These are phyloP conservation scores for Drosophila takahashii DNA, from an alignment of 1,140 invertebrate species.

Conservation along the genomic window DNA sequence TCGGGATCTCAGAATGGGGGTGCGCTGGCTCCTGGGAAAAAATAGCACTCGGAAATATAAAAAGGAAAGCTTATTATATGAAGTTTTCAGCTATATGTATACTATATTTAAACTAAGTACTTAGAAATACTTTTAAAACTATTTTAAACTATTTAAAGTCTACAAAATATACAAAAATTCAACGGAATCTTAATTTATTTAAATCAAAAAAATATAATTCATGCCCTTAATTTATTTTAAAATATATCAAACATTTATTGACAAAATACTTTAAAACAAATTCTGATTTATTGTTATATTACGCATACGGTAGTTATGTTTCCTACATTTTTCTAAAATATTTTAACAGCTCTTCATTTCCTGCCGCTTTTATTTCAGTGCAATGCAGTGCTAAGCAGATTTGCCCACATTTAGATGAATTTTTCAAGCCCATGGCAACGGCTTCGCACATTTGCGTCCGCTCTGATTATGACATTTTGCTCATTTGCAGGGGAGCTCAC, in stretches of 20 bases:
- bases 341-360: neutral
- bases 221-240: too few species aligned
- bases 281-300: too few species aligned
- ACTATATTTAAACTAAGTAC: neutral
- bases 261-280: too few species aligned
- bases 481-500: slow-evolving; percentile 27
- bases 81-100: neutral
- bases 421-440: slow-evolving; percentile 4
- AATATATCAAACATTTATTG: too few species aligned
- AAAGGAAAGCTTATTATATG: neutral
- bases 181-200: too few species aligned
- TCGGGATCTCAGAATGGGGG: slow-evolving; percentile 12
- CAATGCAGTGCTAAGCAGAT: neutral
- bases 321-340: too few species aligned
- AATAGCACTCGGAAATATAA: slow-evolving; percentile 13
- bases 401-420: neutral
- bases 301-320: too few species aligned
- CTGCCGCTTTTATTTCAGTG: neutral
- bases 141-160: too few species aligned
- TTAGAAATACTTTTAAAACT: neutral
- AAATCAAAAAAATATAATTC: too few species aligned
- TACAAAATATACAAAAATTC: too few species aligned
- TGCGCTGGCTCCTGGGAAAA: slow-evolving; percentile 1
- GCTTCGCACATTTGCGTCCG: slow-evolving; percentile 9
- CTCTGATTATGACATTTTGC: slow-evolving; percentile 44